These are phyloP conservation scores for Lasius platythorax DNA, from an alignment of 2,888 invertebrate species.

Conservation along the genomic window DNA sequence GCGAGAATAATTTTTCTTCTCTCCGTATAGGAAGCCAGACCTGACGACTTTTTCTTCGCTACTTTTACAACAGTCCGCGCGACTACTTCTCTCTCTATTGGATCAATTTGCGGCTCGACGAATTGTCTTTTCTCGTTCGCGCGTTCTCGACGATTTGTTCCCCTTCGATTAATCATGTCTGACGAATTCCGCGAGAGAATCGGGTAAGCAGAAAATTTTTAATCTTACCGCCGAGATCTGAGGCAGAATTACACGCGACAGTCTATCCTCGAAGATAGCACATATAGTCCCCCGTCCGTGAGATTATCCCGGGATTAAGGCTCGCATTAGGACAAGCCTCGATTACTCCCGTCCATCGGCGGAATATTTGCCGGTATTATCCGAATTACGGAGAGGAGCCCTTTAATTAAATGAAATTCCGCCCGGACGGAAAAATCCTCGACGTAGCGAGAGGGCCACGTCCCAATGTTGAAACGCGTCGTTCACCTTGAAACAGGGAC, in stretches of 20 bases:
- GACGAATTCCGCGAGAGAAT: conserved; percentile 4
- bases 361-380: conserved; percentile 58
- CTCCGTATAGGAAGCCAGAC: background rate
- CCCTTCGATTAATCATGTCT: background rate
- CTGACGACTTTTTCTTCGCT: background rate
- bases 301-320: conserved; percentile 56
- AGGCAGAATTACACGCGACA: conserved; percentile 51
- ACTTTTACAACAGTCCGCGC: background rate
- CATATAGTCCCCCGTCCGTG: conserved; percentile 28
- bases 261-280: conserved; percentile 43
- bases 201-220: conserved; percentile 40
- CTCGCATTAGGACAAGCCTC: conserved; percentile 49
- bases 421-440: conserved; percentile 34
- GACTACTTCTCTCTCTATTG: background rate
- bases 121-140: background rate
- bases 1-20: background rate
- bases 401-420: conserved; percentile 67
- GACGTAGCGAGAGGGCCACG: background rate
- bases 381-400: conserved; percentile 35
- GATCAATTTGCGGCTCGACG: background rate
- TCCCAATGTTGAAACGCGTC: background rate
- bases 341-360: conserved; percentile 59
- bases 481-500: background rate
- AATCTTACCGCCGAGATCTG: conserved; percentile 38
- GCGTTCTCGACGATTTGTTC: conserved; percentile 3